These are phyloP conservation scores for Castor canadensis DNA, from an alignment of 2,113 vertebrate genomes.

Conservation along the genomic window DNA sequence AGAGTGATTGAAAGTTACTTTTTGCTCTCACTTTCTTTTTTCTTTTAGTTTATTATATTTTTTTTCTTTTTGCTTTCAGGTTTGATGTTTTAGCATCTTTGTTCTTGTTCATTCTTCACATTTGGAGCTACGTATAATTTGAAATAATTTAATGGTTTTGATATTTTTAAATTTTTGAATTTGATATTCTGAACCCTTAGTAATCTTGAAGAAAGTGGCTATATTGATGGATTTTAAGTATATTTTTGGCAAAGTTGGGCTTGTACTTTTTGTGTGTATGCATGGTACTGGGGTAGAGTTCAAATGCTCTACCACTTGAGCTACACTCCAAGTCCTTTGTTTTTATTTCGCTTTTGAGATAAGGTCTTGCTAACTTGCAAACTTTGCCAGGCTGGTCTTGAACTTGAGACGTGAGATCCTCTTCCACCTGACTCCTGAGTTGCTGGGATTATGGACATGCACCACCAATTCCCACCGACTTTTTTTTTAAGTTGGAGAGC, in stretches of 20 bases:
- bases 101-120: not conserved
- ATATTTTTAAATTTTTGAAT: too few relatives aligned
- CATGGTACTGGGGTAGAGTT: too few relatives aligned
- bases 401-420: too few relatives aligned
- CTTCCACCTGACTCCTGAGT: too few relatives aligned
- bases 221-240: not conserved
- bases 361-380: too few relatives aligned
- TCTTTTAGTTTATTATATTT: not conserved
- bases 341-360: too few relatives aligned
- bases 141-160: not conserved
- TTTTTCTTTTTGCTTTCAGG: constrained; percentile 28
- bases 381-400: too few relatives aligned
- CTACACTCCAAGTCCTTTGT: too few relatives aligned
- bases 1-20: constrained; percentile 51
- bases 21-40: constrained; percentile 43
- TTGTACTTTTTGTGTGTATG: not conserved
- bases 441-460: too few relatives aligned
- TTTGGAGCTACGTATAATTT: constrained; percentile 25
- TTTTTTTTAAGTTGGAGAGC: not conserved
- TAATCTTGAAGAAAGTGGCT: constrained; percentile 22
- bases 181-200: not conserved
- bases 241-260: not conserved
- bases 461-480: not conserved
- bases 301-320: too few relatives aligned
- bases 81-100: constrained; percentile 21